These are phyloP conservation scores for Parauchenoglanis punctatus DNA, from an alignment of 2,797 vertebrate species.

Conservation along the genomic window DNA sequence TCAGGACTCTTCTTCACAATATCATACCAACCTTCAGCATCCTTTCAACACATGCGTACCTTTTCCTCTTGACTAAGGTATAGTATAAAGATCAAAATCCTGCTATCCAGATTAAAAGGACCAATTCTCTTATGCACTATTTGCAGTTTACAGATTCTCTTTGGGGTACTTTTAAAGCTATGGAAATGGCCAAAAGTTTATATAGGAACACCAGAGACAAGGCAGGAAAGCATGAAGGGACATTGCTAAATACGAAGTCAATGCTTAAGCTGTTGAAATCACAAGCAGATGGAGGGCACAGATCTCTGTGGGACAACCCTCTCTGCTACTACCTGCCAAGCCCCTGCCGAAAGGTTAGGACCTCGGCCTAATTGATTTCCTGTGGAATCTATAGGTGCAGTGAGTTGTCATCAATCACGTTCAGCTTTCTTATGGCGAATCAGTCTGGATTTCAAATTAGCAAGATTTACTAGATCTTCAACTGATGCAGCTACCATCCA, in stretches of 20 bases:
- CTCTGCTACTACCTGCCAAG: slow-evolving; percentile 38
- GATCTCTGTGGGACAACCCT: slow-evolving; percentile 51
- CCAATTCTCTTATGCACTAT: slow-evolving; percentile 19
- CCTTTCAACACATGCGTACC: background rate
- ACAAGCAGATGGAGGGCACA: slow-evolving; percentile 63
- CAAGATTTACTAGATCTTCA: slow-evolving; percentile 1
- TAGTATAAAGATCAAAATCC: background rate
- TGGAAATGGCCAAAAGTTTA: slow-evolving; percentile 62
- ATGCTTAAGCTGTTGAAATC: slow-evolving; percentile 60
- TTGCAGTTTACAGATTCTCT: slow-evolving; percentile 38
- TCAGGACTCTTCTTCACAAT: background rate
- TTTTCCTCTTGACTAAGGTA: background rate
- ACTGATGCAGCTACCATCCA: background rate
- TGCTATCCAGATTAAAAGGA: background rate
- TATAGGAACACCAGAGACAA: slow-evolving; percentile 64
- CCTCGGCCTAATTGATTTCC: slow-evolving; percentile 57
- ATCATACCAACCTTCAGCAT: background rate
- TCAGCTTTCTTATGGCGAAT: background rate
- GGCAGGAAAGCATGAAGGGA: slow-evolving; percentile 63
- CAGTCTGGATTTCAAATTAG: slow-evolving; percentile 41
- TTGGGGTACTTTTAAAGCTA: slow-evolving; percentile 44
- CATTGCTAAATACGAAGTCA: slow-evolving; percentile 48
- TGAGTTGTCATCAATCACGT: slow-evolving; percentile 41
- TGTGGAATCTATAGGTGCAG: slow-evolving; percentile 43
- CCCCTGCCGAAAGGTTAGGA: slow-evolving; percentile 29